These are phyloP conservation scores for Spongilla lacustris DNA, from an alignment of 37 sponge, comb jelly and placozoan genomes.

Conservation along the genomic window DNA sequence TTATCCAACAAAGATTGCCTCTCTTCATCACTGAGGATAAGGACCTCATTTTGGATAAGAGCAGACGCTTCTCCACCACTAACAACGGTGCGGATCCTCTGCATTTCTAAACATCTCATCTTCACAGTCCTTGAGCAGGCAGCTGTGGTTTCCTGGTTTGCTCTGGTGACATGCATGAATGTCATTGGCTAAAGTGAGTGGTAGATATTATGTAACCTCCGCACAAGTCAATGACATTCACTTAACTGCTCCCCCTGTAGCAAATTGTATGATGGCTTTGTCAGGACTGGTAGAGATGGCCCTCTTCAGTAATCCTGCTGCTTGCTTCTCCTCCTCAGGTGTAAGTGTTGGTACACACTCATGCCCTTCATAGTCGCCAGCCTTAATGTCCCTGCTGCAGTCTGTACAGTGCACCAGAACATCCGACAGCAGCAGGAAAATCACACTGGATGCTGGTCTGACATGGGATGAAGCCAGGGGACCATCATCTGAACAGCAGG, in stretches of 20 bases:
- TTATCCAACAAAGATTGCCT: background rate
- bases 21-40: background rate
- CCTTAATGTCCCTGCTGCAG: background rate
- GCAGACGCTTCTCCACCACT: background rate
- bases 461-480: too few relatives aligned
- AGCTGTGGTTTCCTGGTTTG: background rate
- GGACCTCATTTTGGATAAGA: background rate
- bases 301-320: background rate
- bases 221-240: too few relatives aligned
- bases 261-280: too few relatives aligned
- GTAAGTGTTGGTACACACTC: background rate
- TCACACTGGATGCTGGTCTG: too few relatives aligned
- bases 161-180: too few relatives aligned
- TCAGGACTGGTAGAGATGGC: background rate
- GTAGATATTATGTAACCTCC: too few relatives aligned
- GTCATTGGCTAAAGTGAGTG: too few relatives aligned
- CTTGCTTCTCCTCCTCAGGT: slow-evolving; percentile 1
- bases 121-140: background rate
- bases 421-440: too few relatives aligned
- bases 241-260: too few relatives aligned
- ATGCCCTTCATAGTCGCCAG: background rate
- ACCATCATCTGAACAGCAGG: too few relatives aligned
- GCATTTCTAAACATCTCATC: background rate
- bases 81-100: background rate
- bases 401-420: background rate